Evolutionary conservation across 2,113 vertebrate genomes (phyloP), one percentile per base, ranked within the genome.

Genomic region (Camelus bactrianus): DNA sequence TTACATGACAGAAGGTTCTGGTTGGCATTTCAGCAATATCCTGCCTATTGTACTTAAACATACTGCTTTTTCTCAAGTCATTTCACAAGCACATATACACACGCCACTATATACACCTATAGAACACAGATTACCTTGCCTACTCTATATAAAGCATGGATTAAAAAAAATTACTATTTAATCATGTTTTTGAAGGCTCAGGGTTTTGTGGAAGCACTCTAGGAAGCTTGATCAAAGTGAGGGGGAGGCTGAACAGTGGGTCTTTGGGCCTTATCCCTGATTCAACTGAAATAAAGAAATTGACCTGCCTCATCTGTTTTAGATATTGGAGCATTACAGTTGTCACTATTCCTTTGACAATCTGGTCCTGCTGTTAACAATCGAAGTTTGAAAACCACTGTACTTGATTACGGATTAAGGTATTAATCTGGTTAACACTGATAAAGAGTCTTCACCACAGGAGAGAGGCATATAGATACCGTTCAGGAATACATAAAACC

Each of bases 361-460:
- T 76, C 42, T 84, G 58, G 38, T 75, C 89, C 81, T 95, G 28
- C 38, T 87, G 30, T 72, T 93, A 52, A 85, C 30, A 54, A 88
- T 30, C 42, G n/a, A 82, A 89, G 62, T 79, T 84, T 89, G 65
- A 81, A 94, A 94, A n/a, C 81, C 56, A 95, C 5, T 72, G 10
- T 70, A 54, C 17, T 84, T 50, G 62, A 84, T 76, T 52, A 95
- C 50, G 35, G 50, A 82, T 30, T 42, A 83, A 32, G 24, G 28
- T 60, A 73, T 52, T n/a, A n/a, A 12, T 54, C 50, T 87, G 62
- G n/a, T 76, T 87, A 76, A 3, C 38, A 93, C n/a, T 82, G 3
- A 91, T 87, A 69, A 92, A 75, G 22, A 32, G 13, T 42, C 56
- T 82, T 83, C 30, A 12, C 20, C 32, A 77, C 19, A 67, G 52